Base-by-base conservation (phyloP, 2,888 invertebrate species). In the Drosophila ezoana region DNA sequence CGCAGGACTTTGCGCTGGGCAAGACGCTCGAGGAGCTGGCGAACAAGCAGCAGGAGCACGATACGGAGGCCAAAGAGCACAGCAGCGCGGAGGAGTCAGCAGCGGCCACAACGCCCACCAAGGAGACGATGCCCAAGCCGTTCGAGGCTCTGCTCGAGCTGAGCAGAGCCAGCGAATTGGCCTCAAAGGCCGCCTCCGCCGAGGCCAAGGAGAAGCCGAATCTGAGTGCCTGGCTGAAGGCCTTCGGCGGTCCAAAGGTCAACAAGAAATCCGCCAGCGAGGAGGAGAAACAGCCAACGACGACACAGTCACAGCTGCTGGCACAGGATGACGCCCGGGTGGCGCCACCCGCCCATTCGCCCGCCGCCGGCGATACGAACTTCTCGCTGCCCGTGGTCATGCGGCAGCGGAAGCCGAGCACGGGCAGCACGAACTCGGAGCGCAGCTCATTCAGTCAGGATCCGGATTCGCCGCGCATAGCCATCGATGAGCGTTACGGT, bases 191-290 rank as follows among this genome's bases (percentile, higher is more conserved):
- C 2, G 57, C 71, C 0, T 54, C 73, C 0, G 28, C 48, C 0
- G 78, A 78, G 32, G 47, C 53, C 0, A 81, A 81, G 48, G 89
- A 90, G 56, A 91, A 90, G 53, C 97, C 97, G 1, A 97, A 97
- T 92, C 93, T 97, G 60, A 97, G 97, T 90, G 97, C 97, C 32
- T 98, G 97, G 97, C 96, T 97, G 72, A 97, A 97, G 92, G 97
- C 97, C 0, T 97, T 98, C 90, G 97, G 97, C 10, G 96, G 96
- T 0, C 97, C 97, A 0, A 97, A 97, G 92, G 94, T 94, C 67
- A 90, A 93, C 48, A 96, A 95, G 90, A 96, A 95, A 90, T 89
- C 92, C 1, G 95, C 92, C 1, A 95, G 95, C 13, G 93, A 94
- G 23, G 89, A 92, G 23, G 93, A 94, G 3, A 92, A 91, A 33